phyloP scores from a whole-genome alignment of 2,797 vertebrate genomes.

The Protosalanx chinensis region DNA sequence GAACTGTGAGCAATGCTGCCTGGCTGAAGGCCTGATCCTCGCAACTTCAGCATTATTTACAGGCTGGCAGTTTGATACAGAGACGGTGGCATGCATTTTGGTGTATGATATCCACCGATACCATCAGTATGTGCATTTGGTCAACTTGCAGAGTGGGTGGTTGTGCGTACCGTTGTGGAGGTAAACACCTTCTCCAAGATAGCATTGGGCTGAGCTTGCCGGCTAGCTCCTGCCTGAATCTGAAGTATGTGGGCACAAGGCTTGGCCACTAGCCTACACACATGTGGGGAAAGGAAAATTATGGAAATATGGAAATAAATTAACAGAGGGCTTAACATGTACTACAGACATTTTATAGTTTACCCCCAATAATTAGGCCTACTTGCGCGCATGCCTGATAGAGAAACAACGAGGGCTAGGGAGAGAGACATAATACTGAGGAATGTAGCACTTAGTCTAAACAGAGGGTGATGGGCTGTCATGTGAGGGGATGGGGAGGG shows the following conservation, averaged over 20 bases:
- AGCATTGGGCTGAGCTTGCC: conserved; percentile 79
- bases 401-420: not conserved
- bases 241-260: conserved; percentile 86
- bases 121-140: not conserved
- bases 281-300: conserved; percentile 23
- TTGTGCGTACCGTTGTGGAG: conserved; percentile 64
- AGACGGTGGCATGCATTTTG: not conserved
- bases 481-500: conserved; percentile 48
- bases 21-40: not conserved
- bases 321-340: conserved; percentile 16
- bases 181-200: conserved; percentile 79
- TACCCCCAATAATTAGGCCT: conserved; percentile 18
- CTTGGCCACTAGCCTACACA: conserved; percentile 86
- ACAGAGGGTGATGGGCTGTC: conserved; percentile 51
- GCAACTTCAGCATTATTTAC: not conserved
- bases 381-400: conserved; percentile 1
- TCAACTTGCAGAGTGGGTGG: not conserved
- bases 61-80: not conserved
- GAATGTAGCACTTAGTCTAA: conserved; percentile 67
- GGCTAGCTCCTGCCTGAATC: conserved; percentile 80
- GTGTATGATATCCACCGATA: not conserved
- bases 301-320: conserved; percentile 28
- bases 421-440: conserved; percentile 41
- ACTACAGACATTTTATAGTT: conserved; percentile 32
- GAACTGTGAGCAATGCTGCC: not conserved